Conservation (phyloP, 2,888 invertebrate genomes). For the Drosophila differens region DNA sequence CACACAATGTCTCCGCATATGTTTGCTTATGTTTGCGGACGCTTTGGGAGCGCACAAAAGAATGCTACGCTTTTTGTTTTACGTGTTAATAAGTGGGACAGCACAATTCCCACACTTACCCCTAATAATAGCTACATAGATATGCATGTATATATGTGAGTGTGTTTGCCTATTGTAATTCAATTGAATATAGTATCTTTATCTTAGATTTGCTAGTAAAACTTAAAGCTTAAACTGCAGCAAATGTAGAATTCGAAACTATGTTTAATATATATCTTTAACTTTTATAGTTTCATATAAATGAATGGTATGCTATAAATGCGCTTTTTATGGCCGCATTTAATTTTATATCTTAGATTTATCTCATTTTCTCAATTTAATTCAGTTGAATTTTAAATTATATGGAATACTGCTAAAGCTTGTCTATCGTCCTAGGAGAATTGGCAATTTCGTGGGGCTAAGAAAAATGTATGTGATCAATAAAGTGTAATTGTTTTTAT, state of each 20-base stretch:
- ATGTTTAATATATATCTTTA: background rate
- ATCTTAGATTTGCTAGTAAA: background rate
- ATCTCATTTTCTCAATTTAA: background rate
- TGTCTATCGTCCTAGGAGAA: background rate
- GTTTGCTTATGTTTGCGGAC: conserved; percentile 22
- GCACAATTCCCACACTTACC: conserved; percentile 19
- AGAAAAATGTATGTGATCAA: background rate
- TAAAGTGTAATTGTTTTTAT: background rate
- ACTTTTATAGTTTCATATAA: background rate
- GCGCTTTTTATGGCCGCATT: background rate
- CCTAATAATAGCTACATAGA: conserved; percentile 1
- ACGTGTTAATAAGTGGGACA: conserved; percentile 56
- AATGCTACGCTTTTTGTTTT: conserved; percentile 71
- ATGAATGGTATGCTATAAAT: background rate
- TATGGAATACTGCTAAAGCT: background rate
- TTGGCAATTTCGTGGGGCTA: background rate
- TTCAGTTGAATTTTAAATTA: background rate
- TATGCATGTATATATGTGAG: background rate
- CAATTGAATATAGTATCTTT: background rate
- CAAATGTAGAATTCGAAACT: background rate
- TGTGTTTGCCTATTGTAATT: background rate
- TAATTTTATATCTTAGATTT: background rate
- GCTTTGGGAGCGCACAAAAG: conserved; percentile 54
- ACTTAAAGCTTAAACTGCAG: background rate
- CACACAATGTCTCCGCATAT: conserved; percentile 5